Base-by-base conservation (phyloP, 2,888 invertebrate genomes). In the Pheosia gnoma region DNA sequence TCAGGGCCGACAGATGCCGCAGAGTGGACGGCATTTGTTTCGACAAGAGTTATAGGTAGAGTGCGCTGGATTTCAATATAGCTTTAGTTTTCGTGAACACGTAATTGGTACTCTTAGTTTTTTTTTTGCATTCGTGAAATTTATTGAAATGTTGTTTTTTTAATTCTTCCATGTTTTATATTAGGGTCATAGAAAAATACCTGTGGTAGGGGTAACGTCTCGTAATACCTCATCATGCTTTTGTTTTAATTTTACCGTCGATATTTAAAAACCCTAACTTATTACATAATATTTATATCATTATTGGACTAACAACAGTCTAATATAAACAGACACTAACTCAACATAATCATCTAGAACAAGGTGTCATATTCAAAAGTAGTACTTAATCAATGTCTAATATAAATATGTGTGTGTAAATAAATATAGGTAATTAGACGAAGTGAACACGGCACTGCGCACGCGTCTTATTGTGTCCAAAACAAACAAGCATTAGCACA, bases 1-100 rank as follows among this genome's bases (percentile, higher is more conserved):
- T 91, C 91, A 91, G 79, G 79, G 77, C 76, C 79, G 87, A 83
- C 89, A 88, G 86, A 86, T 88, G 89, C 82, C 84, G 81, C 70
- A 72, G 81, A 86, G 84, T 82, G 86, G 82, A 72, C 80, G 77
- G 79, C 82, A 82, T 82, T 84, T 84, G 83, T 85, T 84, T 80
- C 78, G 82, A 78, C 72, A 75, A 83, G 81, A 83, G 77, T 83
- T 83, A 83, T 80, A 75, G 79, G 74, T 77, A 74, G 79, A 81
- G 75, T 81, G 68, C 79, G 75, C 70, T 71, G 73, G 74, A 78
- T 80, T 84, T 83, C 83, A 80, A 82, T 83, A 79, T 76, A 75
- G 72, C 77, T 75, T 72, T 70, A 71, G 70, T 71, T 73, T 59
- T 58, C 57, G 62, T 39, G 45, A 49, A 41, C 25, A 52, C 67